Evolutionary conservation across 2,113 vertebrate genomes (phyloP).

Genomic region (Recurvirostra avosetta): DNA sequence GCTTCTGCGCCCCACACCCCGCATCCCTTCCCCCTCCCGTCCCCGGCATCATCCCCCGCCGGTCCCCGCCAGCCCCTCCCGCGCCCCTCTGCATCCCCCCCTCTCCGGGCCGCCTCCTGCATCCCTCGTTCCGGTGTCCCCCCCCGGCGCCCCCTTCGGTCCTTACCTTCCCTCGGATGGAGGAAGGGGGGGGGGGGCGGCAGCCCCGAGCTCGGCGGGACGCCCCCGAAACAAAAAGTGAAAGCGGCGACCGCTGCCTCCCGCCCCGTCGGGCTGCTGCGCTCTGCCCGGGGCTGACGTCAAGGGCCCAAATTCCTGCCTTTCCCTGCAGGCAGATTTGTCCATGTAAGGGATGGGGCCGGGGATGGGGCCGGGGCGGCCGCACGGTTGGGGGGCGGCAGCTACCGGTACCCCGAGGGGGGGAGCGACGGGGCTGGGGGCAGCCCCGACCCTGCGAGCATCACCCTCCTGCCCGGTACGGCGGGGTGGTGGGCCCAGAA

Average conservation of each 20-base stretch:
- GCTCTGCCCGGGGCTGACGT: conserved; percentile 71
- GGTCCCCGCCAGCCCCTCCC: too few species aligned
- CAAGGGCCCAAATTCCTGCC: conserved; percentile 75
- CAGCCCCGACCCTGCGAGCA: not conserved
- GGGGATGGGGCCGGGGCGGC: not conserved
- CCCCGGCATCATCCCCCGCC: too few species aligned
- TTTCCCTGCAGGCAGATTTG: conserved; percentile 74
- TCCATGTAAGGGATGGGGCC: conserved; percentile 74
- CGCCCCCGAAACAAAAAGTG: conserved; percentile 65
- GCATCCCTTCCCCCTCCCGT: too few species aligned
- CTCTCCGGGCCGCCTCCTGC: not conserved
- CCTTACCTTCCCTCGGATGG: not conserved
- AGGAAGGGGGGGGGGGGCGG: not conserved
- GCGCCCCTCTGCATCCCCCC: too few species aligned
- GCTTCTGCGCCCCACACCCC: too few species aligned
- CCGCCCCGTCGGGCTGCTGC: conserved; percentile 47
- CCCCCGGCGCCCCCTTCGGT: too few species aligned
- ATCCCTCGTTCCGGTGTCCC: not conserved
- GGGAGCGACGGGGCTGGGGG: not conserved
- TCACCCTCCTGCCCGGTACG: not conserved
- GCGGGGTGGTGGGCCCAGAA: not conserved
- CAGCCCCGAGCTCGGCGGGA: not conserved
- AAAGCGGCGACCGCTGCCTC: conserved; percentile 61
- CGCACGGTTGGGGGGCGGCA: not conserved
- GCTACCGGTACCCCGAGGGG: not conserved